A percentile compares a stretch with the other conserved stretches of the same genome.
Conservation (phyloP, 2,797 vertebrate species). For the Diglossa cyanea region DNA sequence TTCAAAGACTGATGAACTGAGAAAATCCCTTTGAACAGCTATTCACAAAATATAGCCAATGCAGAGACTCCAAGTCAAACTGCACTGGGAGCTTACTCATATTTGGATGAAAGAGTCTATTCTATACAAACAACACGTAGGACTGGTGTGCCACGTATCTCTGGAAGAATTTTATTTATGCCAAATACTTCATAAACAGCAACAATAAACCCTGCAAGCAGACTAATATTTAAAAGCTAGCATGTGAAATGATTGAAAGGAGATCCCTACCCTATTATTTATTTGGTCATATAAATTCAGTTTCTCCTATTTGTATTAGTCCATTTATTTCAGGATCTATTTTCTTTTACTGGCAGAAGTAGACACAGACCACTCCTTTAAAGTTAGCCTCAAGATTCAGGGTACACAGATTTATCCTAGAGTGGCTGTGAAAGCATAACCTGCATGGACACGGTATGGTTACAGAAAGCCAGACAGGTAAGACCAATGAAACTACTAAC, state of each 20-base stretch:
- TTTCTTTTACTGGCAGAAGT: neutral
- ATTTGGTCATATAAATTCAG: neutral
- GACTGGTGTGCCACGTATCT: neutral
- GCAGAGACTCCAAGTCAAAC: neutral
- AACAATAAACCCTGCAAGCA: neutral
- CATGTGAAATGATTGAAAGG: neutral
- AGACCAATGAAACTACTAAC: neutral
- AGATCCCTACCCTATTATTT: neutral
- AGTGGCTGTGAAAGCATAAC: neutral
- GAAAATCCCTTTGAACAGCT: neutral
- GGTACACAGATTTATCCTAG: neutral
- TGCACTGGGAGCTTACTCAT: neutral
- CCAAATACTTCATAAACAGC: neutral
- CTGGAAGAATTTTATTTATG: neutral
- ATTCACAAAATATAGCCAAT: neutral
- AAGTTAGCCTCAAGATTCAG: neutral
- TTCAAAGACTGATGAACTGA: neutral
- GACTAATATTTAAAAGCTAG: neutral
- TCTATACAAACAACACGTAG: neutral
- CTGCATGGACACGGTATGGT: neutral
- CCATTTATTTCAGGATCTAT: neutral
- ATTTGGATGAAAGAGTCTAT: neutral
- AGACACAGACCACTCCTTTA: neutral
- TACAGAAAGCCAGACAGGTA: neutral
- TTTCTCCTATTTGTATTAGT: neutral